phyloP scores from a whole-genome alignment of 1,140 invertebrate genomes.

The Drosophila auraria region DNA sequence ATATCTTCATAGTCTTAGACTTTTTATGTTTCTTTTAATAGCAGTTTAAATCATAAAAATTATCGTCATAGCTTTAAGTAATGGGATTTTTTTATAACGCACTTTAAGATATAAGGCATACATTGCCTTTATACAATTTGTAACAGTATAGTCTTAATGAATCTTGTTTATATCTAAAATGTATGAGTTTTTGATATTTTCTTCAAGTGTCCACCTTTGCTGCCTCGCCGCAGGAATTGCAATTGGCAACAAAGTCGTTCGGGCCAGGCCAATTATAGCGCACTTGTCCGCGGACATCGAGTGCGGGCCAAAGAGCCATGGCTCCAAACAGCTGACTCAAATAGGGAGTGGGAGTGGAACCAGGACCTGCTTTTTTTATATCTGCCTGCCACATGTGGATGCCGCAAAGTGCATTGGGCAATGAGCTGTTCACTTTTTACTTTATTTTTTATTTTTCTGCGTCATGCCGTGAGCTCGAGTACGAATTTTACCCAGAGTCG shows the following conservation, averaged over 20 bases:
- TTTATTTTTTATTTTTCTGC: neutral
- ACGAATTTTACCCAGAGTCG: neutral
- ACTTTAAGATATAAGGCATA: no score
- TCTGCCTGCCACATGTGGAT: slow-evolving; percentile 29
- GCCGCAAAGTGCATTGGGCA: slow-evolving; percentile 38
- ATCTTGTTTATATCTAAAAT: neutral
- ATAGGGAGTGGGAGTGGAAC: slow-evolving; percentile 31
- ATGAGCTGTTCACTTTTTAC: neutral
- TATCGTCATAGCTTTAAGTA: neutral
- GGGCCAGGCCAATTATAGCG: slow-evolving; percentile 73
- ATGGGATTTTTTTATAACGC: neutral
- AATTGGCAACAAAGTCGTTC: slow-evolving; percentile 54
- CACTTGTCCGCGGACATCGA: slow-evolving; percentile 67
- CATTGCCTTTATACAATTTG: no score
- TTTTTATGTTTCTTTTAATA: no score
- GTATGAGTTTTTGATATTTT: no score
- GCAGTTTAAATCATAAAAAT: neutral
- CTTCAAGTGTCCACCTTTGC: neutral
- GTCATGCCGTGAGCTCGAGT: slow-evolving; percentile 1
- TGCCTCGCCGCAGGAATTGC: slow-evolving; percentile 15
- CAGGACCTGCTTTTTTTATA: slow-evolving; percentile 20
- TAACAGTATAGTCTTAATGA: neutral
- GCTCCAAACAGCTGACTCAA: slow-evolving; percentile 34
- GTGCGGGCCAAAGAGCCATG: slow-evolving; percentile 46
- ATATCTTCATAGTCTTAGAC: neutral